Conservation (phyloP, 2,113 vertebrate species). For the Chloropsis hardwickii region DNA sequence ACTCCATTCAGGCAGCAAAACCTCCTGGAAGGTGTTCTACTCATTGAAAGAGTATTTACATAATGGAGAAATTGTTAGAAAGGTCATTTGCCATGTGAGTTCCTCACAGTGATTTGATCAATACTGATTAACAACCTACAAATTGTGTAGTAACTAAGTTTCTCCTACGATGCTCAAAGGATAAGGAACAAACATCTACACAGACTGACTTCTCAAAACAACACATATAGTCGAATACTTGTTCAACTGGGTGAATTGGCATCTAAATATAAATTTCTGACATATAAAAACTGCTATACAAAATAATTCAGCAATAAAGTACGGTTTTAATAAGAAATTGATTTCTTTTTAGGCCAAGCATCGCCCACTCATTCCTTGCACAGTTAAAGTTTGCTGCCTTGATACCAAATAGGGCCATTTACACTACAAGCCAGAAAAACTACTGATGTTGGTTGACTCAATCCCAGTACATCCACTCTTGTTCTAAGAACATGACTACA, state of each 20-base stretch:
- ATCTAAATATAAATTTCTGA: slow-evolving; percentile 27
- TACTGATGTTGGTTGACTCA: not conserved
- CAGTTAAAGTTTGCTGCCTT: not conserved
- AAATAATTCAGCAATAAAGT: slow-evolving; percentile 45
- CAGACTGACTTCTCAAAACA: not conserved
- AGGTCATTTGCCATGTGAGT: not conserved
- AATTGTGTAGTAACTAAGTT: not conserved
- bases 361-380: not conserved
- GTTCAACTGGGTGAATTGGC: not conserved
- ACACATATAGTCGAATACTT: not conserved
- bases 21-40: not conserved
- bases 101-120: not conserved
- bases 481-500: not conserved
- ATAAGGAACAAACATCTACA: not conserved
- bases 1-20: not conserved
- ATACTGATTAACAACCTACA: not conserved
- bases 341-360: slow-evolving; percentile 23
- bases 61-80: not conserved
- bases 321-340: not conserved
- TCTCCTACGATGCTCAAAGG: not conserved
- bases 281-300: not conserved
- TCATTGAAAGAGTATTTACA: not conserved
- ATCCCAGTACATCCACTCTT: not conserved
- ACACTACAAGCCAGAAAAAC: not conserved
- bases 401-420: not conserved